Evolutionary conservation across 1,140 invertebrate species (phyloP).

Genomic region (Pectinophora gossypiella): DNA sequence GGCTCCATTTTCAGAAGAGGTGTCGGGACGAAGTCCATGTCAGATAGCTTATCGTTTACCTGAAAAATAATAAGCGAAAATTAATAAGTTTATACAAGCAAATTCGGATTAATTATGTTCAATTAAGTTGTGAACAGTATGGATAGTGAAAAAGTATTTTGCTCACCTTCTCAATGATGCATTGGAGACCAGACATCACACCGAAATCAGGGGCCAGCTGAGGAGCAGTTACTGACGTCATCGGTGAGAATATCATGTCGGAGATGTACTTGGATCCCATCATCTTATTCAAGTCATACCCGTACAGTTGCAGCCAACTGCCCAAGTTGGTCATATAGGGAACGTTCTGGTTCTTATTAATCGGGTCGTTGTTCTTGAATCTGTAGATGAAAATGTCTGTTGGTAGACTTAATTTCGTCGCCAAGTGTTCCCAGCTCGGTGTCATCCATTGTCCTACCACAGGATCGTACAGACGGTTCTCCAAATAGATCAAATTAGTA

Average conservation of each 20-base stretch:
- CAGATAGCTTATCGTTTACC: constrained; percentile 87
- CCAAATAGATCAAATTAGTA: constrained; percentile 89
- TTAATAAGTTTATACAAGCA: neutral
- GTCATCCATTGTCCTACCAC: constrained; percentile 96
- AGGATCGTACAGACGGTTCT: constrained; percentile 93
- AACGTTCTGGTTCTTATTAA: constrained; percentile 86
- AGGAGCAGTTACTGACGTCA: constrained; percentile 84
- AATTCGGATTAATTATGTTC: neutral
- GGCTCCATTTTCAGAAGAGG: constrained; percentile 88
- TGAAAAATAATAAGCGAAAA: constrained; percentile 64
- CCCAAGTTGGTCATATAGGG: constrained; percentile 90
- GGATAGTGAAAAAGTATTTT: neutral
- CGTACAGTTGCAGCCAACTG: constrained; percentile 91
- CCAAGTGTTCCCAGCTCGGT: constrained; percentile 91
- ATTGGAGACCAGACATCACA: constrained; percentile 91
- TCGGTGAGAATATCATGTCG: constrained; percentile 85
- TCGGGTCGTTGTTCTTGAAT: constrained; percentile 94
- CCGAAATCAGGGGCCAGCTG: constrained; percentile 89
- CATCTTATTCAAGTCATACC: constrained; percentile 91
- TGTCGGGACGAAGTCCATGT: constrained; percentile 88
- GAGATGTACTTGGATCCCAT: constrained; percentile 87
- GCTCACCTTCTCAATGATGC: constrained; percentile 86
- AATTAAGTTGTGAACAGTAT: neutral
- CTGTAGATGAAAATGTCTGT: constrained; percentile 94
- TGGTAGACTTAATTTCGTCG: constrained; percentile 86